These are phyloP conservation scores for Ranitomeya variabilis DNA, from an alignment of 2,113 vertebrate species.

Conservation along the genomic window DNA sequence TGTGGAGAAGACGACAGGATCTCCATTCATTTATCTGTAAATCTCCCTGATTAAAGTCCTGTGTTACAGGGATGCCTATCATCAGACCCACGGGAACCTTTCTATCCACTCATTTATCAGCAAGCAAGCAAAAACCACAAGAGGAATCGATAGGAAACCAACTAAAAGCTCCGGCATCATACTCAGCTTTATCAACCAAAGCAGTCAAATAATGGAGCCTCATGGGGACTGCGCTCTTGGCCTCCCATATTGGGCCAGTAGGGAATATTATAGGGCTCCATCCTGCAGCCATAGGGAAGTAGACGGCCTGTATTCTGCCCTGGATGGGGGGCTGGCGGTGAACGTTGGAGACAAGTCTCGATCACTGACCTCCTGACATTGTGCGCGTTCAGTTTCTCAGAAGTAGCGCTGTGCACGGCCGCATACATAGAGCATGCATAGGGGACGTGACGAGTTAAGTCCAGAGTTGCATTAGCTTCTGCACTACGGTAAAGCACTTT, in stretches of 20 bases:
- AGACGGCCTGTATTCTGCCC: too few species aligned
- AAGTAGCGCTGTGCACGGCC: neutral
- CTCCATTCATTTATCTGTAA: slow-evolving; percentile 15
- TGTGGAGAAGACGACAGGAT: neutral
- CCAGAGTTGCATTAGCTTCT: neutral
- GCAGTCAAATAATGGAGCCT: neutral
- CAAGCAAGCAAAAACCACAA: neutral
- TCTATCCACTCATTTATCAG: slow-evolving; percentile 13
- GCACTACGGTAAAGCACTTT: neutral
- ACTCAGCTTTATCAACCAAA: neutral
- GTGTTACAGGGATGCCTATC: neutral
- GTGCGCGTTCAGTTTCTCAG: too few species aligned
- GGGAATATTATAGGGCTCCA: too few species aligned
- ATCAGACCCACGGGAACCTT: neutral
- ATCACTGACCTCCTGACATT: too few species aligned
- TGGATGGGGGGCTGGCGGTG: too few species aligned
- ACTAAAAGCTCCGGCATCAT: neutral
- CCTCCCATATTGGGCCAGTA: neutral
- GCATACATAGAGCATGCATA: too few species aligned
- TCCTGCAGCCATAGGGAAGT: too few species aligned
- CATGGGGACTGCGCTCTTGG: neutral
- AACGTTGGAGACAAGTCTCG: too few species aligned
- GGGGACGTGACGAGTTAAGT: neutral
- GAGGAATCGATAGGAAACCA: slow-evolving; percentile 9
- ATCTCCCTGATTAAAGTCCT: slow-evolving; percentile 3